Base-by-base conservation (phyloP, 2,797 vertebrate species). In the Pyrocephalus nanus region DNA sequence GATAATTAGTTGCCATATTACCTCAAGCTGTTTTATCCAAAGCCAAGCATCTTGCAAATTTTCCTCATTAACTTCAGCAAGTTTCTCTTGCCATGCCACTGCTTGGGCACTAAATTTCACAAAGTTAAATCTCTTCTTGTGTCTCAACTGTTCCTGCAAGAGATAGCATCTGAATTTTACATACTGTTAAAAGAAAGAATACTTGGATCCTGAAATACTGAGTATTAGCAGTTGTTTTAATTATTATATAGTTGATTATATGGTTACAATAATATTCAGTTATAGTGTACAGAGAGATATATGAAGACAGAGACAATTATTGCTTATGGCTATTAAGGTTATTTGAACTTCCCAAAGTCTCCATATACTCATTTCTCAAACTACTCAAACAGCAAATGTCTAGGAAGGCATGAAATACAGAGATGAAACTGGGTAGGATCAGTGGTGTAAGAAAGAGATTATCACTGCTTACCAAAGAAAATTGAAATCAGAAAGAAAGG, bases 71-170 rank as follows among this genome's bases (percentile, higher is more conserved):
- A 98, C 96, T 88, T 98, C 97, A 93, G 90, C 90, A 92, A 98
- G 97, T 91, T 97, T 98, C 76, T 97, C 95, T 91, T 51, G 96
- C 98, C 98, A 98, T 2, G 97, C 95, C 53, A 96, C 94, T 64
- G 96, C 98, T 76, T 97, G 96, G 47, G 95, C 96, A 82, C 98
- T 98, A 93, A 98, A 98, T 47, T 97, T 98, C 94, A 98, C 97
- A 50, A 98, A 97, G 92, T 98, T 98, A 95, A 98, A 98, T 91
- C 97, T 98, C 55, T 93, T 97, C 95, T 98, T 98, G 94, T 97
- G 71, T 93, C 93, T 97, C 62, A 98, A n/a, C 73, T 98, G 98
- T 64, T 98, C 98, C 98, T 98, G 96, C 40, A 97, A 97, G 65
- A 97, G 69, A 97, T 6, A 87, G 69, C 47, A 88, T 23, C 32